Evolutionary conservation across 2,113 vertebrate species (phyloP), one percentile per base, ranked within the genome.

Genomic region (Seriola quinqueradiata): DNA sequence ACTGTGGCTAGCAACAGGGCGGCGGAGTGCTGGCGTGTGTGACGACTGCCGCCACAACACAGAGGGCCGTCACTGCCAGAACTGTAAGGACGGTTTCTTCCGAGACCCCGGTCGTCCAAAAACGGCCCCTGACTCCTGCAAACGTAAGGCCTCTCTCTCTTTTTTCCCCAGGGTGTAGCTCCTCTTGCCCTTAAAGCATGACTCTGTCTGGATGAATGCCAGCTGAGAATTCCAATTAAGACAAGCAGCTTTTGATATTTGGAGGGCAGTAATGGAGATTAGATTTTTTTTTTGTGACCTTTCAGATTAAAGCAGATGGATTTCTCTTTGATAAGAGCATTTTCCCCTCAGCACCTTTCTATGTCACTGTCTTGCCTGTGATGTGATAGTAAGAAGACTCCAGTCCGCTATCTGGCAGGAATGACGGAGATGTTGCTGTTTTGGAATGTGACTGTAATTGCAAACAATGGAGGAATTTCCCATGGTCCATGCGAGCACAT

Each of bases 31-130:
- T 0, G 97, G 98, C 0, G 89, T 99, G 90, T 99, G 98, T 23
- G 95, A 92, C 10, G 42, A 93, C 90, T 99, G 98, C 46, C 93
- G 89, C 73, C 96, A 99, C 95, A 97, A 98, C 92, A 99, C 97
- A 0, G 96, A 96, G 58, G 98, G 98, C 0, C 96, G 93, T 25
- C 94, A 97, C 81, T 99, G 98, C 91, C 96, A 99, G 82, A 95
- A 76, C 85, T 99, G 98, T 83, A 96, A 95, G 86, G 94, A 84
- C 0, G 97, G 97, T 78, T 99, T 97, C 96, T 97, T 96, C 94
- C 95, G 97, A 1, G 95, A 98, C 89, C 93, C 95, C n/a, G 84
- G 86, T 50, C 94, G 85, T 83, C 96, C 95, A 1, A 95, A 95
- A 84, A 97, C 96, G 4, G 95, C 96, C 48, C 95, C 96, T 0